Percentiles rank a stretch among this genome's conserved stretches.
These are phyloP conservation scores for Cosmorhoe ocellata DNA, from an alignment of 2,888 invertebrate species.

Conservation along the genomic window DNA sequence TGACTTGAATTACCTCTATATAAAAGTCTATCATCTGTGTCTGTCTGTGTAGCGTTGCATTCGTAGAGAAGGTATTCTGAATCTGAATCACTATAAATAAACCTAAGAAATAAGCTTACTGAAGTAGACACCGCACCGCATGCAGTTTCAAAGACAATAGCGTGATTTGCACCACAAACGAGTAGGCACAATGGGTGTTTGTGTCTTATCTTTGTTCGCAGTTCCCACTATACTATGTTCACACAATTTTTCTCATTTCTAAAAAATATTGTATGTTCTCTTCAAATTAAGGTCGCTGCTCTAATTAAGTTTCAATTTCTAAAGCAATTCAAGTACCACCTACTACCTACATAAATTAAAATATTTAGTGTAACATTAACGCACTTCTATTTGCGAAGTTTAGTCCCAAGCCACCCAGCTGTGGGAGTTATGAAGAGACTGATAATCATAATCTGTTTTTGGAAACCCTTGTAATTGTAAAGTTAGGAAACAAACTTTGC, in stretches of 20 bases:
- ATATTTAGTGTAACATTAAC: no score
- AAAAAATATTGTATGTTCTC: slow-evolving; percentile 34
- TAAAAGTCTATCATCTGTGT: no score
- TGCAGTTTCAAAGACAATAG: slow-evolving; percentile 51
- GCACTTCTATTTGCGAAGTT: no score
- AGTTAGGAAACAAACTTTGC: slow-evolving; percentile 14
- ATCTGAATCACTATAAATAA: slow-evolving; percentile 15
- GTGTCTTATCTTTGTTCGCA: slow-evolving; percentile 68
- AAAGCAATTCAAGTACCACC: background rate
- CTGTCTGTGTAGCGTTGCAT: no score
- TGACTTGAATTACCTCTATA: no score
- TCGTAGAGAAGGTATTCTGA: no score
- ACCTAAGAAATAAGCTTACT: no score
- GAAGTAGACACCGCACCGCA: slow-evolving; percentile 16
- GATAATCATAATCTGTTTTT: slow-evolving; percentile 8
- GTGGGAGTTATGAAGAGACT: slow-evolving; percentile 4
- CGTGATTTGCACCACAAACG: slow-evolving; percentile 57
- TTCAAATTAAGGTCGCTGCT: slow-evolving; percentile 54
- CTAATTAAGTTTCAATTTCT: slow-evolving; percentile 27
- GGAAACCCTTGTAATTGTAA: slow-evolving; percentile 15
- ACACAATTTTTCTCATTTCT: slow-evolving; percentile 68
- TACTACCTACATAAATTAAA: no score
- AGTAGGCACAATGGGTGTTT: slow-evolving; percentile 65
- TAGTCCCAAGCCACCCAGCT: background rate
- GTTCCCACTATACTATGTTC: no score